These are phyloP conservation scores for Euclidia mi DNA, from an alignment of 2,888 invertebrate species.

Conservation along the genomic window DNA sequence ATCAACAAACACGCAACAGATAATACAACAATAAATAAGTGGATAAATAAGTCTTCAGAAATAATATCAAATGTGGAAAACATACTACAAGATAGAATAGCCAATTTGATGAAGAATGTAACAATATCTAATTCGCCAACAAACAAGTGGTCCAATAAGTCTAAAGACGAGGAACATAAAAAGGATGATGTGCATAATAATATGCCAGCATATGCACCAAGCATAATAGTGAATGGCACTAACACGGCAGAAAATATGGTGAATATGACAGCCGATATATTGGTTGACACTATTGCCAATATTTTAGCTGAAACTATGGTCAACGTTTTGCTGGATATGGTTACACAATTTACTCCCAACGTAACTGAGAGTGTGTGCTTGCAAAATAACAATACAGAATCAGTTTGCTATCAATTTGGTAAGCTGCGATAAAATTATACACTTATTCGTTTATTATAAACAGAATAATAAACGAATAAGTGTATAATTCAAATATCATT, in stretches of 20 bases:
- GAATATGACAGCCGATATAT: constrained; percentile 34
- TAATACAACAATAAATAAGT: no score
- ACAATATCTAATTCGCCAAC: constrained; percentile 31
- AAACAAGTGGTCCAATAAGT: constrained; percentile 30
- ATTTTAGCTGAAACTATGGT: constrained; percentile 37
- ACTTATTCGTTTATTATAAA: no score
- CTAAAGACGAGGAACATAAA: constrained; percentile 21
- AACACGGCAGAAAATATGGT: constrained; percentile 9
- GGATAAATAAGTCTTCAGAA: no score
- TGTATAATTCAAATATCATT: no score
- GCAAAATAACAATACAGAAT: constrained; percentile 64
- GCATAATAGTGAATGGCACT: constrained; percentile 29
- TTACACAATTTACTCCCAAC: constrained; percentile 20
- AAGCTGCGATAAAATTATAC: constrained; percentile 30
- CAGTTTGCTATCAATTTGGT: constrained; percentile 77
- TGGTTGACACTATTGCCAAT: constrained; percentile 35
- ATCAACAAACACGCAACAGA: no score
- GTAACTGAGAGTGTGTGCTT: constrained; percentile 60
- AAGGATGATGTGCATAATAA: not conserved
- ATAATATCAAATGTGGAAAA: no score
- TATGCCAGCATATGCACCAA: constrained; percentile 35
- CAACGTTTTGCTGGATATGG: constrained; percentile 26
- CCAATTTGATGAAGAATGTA: constrained; percentile 6
- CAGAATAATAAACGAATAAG: no score
- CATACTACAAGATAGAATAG: no score